Evolutionary conservation across 2,888 invertebrate genomes (phyloP), one percentile per base, ranked within the genome.

Genomic region (Hirtodrosophila duncani): DNA sequence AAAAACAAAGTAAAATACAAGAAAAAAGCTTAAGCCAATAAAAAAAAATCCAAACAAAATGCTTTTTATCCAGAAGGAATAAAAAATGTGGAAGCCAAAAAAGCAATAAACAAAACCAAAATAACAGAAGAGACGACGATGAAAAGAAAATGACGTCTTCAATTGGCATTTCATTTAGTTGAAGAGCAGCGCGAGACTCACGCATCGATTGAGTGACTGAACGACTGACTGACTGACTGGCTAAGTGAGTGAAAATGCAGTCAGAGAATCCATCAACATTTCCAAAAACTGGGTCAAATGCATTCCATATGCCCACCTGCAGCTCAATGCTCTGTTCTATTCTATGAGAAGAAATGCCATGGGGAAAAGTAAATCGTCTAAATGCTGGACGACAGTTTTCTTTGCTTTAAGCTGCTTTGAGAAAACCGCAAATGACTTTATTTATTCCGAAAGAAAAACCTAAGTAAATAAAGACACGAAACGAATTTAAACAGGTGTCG

Each of bases 161-260:
- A 75, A 81, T 81, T 78, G 74, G 61, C 48, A 67, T 59, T 51
- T 61, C 69, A 78, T 75, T 67, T 74, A 52, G 44, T 50, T 42
- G 29, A 30, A 52, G 34, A 41, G 11, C 39, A 46, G 48, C 48
- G 49, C 58, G 56, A 39, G 21, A 36, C 36, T 36, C 23, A 45
- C 53, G 44, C 36, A 42, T 31, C 26, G 44, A 53, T 37, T 34
- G 53, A 53, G 26, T 27, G 23, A 41, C 20, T 13, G 8, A 42
- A 16, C 13, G 27, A 36, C 20, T 36, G 36, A 26, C 51, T 21
- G 46, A 46, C 24, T 56, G 33, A 34, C 23, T 53, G 30, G 41
- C 55, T 43, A 58, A 41, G 33, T 7, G 42, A 31, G 34, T 52
- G 39, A 30, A 78, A 65, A 43, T 37, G 67, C 45, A 56, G 42